Conservation (phyloP, 1,140 invertebrate genomes). For the Nomia melanderi region DNA sequence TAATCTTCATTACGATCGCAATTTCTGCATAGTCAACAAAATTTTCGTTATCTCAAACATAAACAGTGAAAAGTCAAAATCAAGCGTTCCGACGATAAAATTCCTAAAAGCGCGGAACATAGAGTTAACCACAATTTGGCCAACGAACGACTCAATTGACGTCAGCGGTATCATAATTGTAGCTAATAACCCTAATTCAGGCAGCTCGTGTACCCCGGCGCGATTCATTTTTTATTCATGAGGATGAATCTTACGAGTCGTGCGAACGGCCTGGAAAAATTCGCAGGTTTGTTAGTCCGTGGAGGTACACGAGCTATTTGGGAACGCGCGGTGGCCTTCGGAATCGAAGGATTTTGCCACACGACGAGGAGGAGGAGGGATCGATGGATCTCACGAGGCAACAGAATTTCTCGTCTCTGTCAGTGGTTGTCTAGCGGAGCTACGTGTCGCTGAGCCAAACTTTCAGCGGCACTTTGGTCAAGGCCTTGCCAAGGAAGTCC, state of each 20-base stretch:
- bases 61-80: too few species aligned
- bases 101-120: too few species aligned
- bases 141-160: too few species aligned
- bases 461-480: constrained; percentile 88
- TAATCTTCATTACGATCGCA: too few species aligned
- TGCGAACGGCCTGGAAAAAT: not conserved
- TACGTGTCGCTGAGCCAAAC: constrained; percentile 85
- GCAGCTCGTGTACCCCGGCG: not conserved
- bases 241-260: too few species aligned
- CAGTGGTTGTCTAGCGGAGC: not conserved
- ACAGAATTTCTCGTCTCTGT: not conserved
- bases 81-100: too few species aligned
- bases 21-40: too few species aligned
- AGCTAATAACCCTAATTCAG: not conserved
- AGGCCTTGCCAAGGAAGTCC: constrained; percentile 88
- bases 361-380: too few species aligned
- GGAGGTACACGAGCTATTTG: not conserved
- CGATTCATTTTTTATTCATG: too few species aligned
- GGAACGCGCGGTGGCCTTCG: not conserved
- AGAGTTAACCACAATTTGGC: too few species aligned
- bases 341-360: not conserved
- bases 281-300: not conserved
- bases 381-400: not conserved
- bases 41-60: too few species aligned
- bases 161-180: not conserved